Evolutionary conservation across 2,888 invertebrate species (phyloP), one percentile per base, ranked within the genome.

Genomic region (Loripinus fragilis): DNA sequence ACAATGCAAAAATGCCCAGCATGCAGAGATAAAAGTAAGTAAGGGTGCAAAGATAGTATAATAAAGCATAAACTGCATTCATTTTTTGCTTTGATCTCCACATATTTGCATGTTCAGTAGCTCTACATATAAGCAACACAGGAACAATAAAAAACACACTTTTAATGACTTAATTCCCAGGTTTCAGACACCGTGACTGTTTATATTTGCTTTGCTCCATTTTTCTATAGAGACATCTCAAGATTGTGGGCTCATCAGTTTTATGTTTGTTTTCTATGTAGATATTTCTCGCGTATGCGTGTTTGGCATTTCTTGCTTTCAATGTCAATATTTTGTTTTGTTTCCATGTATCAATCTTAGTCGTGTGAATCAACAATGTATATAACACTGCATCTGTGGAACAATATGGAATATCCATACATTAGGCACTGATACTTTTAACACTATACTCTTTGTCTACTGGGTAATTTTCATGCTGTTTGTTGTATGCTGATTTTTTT

Each of bases 311-410:
- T 60, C 60, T 60, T 12, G 60, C 60, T 60, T 60, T 60, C 60
- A 60, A 5, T 60, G 60, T 60, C 60, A 60, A 60, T 60, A 60
- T 60, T 60, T 60, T 60, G 60, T 60, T 60, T 60, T 60, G 33
- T 33, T 30, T 33, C 33, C 33, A 52, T 52, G 25, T 52, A 52
- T 52, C 52, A 52, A 52, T 52, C 52, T 52, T 52, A 7, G 52
- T 52, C 45, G n/a, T n/a, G n/a, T n/a, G n/a, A 41, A 15, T 15
- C 8, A 41, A 7, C 41, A 10, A 41, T 41, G 41, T 41, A 41
- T 41, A 41, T 41, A 41, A 41, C 41, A 41, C n/a, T n/a, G n/a
- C n/a, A n/a, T n/a, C n/a, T n/a, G n/a, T n/a, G n/a, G n/a, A n/a
- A n/a, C n/a, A n/a, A n/a, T n/a, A n/a, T n/a, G n/a, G n/a, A n/a